Evolutionary conservation across 53 echinoderm and acorn worm species (phyloP).

Genomic region (Antedon mediterranea): DNA sequence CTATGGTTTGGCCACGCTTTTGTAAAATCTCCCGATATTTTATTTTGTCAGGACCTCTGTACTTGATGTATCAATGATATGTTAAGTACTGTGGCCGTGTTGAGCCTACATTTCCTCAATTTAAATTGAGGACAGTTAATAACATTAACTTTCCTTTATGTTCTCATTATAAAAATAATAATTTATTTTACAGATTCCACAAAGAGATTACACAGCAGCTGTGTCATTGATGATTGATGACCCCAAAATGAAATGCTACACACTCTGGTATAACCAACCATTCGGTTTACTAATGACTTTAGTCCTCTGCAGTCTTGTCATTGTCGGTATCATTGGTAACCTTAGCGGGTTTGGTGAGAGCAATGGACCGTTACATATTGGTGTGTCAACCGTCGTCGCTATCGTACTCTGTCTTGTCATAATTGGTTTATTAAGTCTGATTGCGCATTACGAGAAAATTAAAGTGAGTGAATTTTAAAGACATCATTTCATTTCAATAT

Average conservation of each 20-base stretch:
- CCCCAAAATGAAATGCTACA: conserved; percentile 90
- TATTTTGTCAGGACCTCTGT: no score
- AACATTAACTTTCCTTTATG: no score
- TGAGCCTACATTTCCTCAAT: no score
- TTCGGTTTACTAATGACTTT: conserved; percentile 43
- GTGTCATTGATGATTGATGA: conserved; percentile 48
- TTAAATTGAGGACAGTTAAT: no score
- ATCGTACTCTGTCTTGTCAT: conserved; percentile 46
- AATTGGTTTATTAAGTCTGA: conserved; percentile 41
- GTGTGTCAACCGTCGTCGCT: conserved; percentile 44
- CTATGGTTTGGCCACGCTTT: no score
- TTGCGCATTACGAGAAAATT: conserved; percentile 56
- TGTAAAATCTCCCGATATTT: no score
- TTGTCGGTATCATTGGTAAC: conserved; percentile 61
- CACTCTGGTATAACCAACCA: conserved; percentile 77
- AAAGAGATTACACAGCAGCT: conserved; percentile 66
- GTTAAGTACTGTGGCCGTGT: no score
- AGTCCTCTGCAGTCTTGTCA: conserved; percentile 48
- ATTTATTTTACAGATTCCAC: conserved; percentile 44
- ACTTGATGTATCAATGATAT: no score
- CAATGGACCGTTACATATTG: conserved; percentile 25
- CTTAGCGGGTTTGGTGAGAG: conserved; percentile 29
- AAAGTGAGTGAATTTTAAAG: no score
- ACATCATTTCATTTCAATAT: no score
- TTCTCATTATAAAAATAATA: background rate